Base-by-base conservation (phyloP, 2,113 vertebrate genomes). In the Phalacrocorax carbo region DNA sequence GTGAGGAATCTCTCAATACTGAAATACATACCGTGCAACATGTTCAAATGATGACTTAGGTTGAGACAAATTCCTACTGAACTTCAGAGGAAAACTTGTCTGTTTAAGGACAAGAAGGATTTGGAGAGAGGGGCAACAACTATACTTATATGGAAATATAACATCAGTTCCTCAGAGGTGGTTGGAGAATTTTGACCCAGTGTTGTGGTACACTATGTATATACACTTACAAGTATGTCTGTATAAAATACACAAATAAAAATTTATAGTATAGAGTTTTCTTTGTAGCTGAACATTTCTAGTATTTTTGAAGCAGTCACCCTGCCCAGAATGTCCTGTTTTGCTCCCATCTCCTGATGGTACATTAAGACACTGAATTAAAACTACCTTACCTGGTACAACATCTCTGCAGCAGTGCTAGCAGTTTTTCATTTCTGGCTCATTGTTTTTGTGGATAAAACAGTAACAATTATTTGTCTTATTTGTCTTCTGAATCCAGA, bases 371-470 rank as follows among this genome's bases (percentile, higher is more conserved):
- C 29, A 46, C 6, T 42, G 29, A 57, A 52, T 46, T 57, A 38
- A 71, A 72, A 71, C 32, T 20, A 2, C 18, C 9, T 58, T 60
- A 68, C 36, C 48, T 55, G 21, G 10, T 26, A 30, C 55, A 68
- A 48, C 8, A 29, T 14, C 25, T 42, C 36, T 48, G 27, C 38
- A 22, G 26, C 26, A 62, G 38, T 21, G 11, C 40, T 82, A 26
- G 15, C 30, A 25, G 9, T 32, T 78, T 81, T 68, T 48, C 3
- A 29, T 95, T 97, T 97, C 94, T 96, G 94, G 73, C 82, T 97
- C 86, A 92, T 94, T 90, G 30, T 36, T 97, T 97, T 96, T 96
- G 95, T 98, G 94, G 94, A 94, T 96, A 94, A 96, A 96, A 87
- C 81, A 95, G 91, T 89, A 96, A 87, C 68, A 97, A 79, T 85